Evolutionary conservation across 2,888 invertebrate species (phyloP).

Genomic region (Cephus rjabovi): DNA sequence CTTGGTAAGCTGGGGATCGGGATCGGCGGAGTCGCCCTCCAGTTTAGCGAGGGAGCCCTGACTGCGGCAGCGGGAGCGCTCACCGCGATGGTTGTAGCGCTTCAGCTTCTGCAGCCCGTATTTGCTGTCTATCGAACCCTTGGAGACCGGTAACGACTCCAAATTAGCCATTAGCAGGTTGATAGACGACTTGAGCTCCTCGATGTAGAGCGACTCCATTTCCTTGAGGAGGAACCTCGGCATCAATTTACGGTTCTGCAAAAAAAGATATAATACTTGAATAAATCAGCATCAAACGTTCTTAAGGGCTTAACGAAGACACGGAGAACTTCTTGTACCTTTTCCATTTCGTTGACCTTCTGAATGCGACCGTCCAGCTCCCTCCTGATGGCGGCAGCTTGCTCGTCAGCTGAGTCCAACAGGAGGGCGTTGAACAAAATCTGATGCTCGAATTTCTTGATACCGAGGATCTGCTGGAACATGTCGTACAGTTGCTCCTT

Average conservation of each 20-base stretch:
- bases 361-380: constrained; percentile 98
- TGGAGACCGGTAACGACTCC: constrained; percentile 98
- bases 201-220: constrained; percentile 99
- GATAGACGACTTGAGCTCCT: constrained; percentile 97
- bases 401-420: constrained; percentile 99
- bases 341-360: constrained; percentile 96
- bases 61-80: constrained; percentile 71
- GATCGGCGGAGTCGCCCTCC: constrained; percentile 95
- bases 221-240: constrained; percentile 99
- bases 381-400: constrained; percentile 98
- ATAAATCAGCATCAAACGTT: constrained; percentile 1
- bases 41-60: constrained; percentile 93
- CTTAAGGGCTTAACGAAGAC: neutral
- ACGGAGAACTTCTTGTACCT: constrained; percentile 70
- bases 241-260: constrained; percentile 94
- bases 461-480: constrained; percentile 98
- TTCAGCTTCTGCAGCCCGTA: constrained; percentile 98
- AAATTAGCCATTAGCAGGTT: constrained; percentile 98
- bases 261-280: constrained; percentile 14
- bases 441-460: constrained; percentile 99
- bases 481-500: constrained; percentile 99
- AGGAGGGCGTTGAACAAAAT: constrained; percentile 97
- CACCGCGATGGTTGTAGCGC: constrained; percentile 88
- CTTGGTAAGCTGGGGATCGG: constrained; percentile 95
- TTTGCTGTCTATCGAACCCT: constrained; percentile 97